These are phyloP conservation scores for Acipenser ruthenus DNA, from an alignment of 2,797 vertebrate species.

Conservation along the genomic window DNA sequence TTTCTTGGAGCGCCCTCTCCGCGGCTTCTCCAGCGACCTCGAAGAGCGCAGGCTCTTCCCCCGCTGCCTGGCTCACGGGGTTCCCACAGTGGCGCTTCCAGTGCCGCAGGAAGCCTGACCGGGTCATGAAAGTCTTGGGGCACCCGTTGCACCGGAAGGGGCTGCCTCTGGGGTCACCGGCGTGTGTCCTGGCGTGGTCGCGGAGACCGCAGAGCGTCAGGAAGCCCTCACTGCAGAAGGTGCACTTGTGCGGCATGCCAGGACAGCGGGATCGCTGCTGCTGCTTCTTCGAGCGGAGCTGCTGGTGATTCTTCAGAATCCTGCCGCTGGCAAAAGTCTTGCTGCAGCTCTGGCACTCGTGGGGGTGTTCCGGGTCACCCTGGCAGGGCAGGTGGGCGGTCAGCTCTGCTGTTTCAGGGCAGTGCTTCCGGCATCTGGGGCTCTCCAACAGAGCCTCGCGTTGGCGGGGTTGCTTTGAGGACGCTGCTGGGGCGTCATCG, in stretches of 20 bases:
- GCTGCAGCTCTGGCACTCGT: constrained; percentile 60
- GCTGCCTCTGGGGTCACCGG: neutral
- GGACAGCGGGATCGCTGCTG: neutral
- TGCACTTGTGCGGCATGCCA: neutral
- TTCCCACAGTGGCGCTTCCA: too few relatives aligned
- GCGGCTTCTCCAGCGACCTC: neutral
- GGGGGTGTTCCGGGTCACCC: constrained; percentile 26
- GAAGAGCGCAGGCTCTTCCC: neutral
- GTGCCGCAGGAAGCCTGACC: too few relatives aligned
- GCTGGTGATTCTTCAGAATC: constrained; percentile 62
- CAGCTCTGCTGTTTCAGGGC: too few relatives aligned
- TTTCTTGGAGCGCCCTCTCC: neutral
- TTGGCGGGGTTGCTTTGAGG: too few relatives aligned
- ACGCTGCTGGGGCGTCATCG: too few relatives aligned
- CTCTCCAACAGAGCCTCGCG: too few relatives aligned
- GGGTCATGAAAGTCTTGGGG: too few relatives aligned
- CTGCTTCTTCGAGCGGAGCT: constrained; percentile 11
- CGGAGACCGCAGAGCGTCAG: neutral
- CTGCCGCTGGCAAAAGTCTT: constrained; percentile 68
- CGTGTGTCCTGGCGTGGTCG: neutral
- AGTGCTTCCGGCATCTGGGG: too few relatives aligned
- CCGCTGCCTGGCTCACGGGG: neutral
- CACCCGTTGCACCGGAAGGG: neutral
- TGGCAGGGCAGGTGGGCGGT: too few relatives aligned
- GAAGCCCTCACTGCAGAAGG: neutral